Base-by-base conservation (phyloP, 2,888 invertebrate species). In the Thysanoteuthis rhombus region DNA sequence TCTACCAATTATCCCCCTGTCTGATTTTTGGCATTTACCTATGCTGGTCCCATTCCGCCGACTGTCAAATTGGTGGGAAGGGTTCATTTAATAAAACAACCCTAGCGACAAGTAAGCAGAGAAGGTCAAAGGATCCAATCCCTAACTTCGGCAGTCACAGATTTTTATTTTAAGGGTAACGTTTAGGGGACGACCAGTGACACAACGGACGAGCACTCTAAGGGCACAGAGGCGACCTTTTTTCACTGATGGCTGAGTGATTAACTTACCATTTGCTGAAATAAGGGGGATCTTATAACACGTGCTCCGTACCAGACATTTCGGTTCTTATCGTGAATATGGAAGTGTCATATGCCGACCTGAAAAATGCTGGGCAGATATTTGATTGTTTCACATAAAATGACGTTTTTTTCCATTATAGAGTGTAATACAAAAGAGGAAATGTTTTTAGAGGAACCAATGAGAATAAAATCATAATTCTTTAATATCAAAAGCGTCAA, bases 11-110 rank as follows among this genome's bases (percentile, higher is more conserved):
- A 75, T n/a, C n/a, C n/a, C 3, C n/a, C n/a, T 12, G n/a, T 36
- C n/a, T 75, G 75, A 75, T 75, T n/a, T 75, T n/a, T 75, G 75
- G 75, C n/a, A 75, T 75, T 75, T 75, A 75, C n/a, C 75, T 75
- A 16, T 75, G n/a, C 75, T 75, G n/a, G n/a, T 75, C 75, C 16
- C n/a, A 75, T n/a, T 75, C 36, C 75, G 75, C 16, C 75, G 75
- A 75, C 75, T n/a, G 75, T n/a, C n/a, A 75, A 16, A n/a, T n/a
- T n/a, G 12, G 75, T 75, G 75, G 75, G 75, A 75, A 75, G 75
- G 75, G n/a, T 75, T 75, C 12, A 12, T 16, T n/a, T 75, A 16
- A n/a, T 75, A n/a, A 75, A n/a, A 75, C 75, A 75, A 75, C 75
- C 75, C n/a, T 16, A 75, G 16, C n/a, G 75, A 75, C n/a, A 75